Base-by-base conservation (phyloP, 2,888 invertebrate genomes). In the Leuctra nigra region DNA sequence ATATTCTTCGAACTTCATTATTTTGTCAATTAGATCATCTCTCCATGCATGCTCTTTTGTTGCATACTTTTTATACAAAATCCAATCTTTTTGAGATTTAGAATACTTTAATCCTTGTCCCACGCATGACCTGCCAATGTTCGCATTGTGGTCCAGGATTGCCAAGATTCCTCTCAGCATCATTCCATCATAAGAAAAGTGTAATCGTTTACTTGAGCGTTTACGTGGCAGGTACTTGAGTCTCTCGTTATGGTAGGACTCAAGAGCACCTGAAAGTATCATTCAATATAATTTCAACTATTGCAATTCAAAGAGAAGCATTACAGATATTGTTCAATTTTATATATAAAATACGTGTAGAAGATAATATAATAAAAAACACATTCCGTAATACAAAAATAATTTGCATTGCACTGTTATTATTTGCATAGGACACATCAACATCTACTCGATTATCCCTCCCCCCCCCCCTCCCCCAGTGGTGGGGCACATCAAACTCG, bases 201-300 rank as follows among this genome's bases (percentile, higher is more conserved):
- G 57, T 4, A 56, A 23, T 57, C 35, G 54, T 55, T 56, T 57
- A n/a, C n/a, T n/a, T n/a, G n/a, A n/a, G n/a, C n/a, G n/a, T n/a
- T n/a, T n/a, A n/a, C n/a, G n/a, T 29, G 56, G 56, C 29, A 56
- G 24, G 25, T 57, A 57, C 55, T 57, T 57, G 22, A 57, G 44
- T 16, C 57, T 25, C 24, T 47, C 35, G 33, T 57, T 57, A 25
- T 55, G 55, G 35, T 56, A 57, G 16, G 56, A 56, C 29, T 56
- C 56, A 33, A 56, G 35, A 35, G n/a, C n/a, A n/a, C 55, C 22
- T 1, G 38, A 29, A 7, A 29, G 11, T 7, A 29, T 6, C 6
- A 7, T 29, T 29, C 7, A 6, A 29, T 7, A 11, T 29, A 29
- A 29, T 29, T 29, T 11, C 29, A 29, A 29, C 11, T 29, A 7